phyloP scores from a whole-genome alignment of 2,113 vertebrate species.

The Strix uralensis region DNA sequence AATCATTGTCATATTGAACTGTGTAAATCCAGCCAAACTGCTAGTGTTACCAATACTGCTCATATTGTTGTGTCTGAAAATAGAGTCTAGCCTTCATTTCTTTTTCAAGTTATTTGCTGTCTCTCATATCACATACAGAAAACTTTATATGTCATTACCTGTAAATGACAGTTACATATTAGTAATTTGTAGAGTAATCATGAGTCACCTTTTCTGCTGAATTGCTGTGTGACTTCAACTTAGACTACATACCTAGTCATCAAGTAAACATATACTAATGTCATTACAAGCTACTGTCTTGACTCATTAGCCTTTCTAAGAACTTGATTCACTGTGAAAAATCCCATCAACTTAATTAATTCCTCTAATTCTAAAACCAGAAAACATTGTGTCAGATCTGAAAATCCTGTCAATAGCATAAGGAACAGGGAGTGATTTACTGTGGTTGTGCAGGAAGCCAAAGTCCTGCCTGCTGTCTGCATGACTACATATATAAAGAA shows the following conservation, averaged over 20 bases:
- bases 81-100: not conserved
- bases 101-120: not conserved
- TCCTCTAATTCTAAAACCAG: not conserved
- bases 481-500: not conserved
- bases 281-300: not conserved
- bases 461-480: not conserved
- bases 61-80: not conserved
- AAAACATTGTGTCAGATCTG: not conserved
- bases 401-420: not conserved
- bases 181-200: not conserved
- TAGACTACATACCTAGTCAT: not conserved
- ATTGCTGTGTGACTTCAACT: not conserved
- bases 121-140: not conserved
- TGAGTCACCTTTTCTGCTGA: not conserved
- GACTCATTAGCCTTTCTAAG: constrained; percentile 27
- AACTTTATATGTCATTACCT: not conserved
- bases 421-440: not conserved
- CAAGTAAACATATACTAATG: not conserved
- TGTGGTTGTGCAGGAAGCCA: not conserved
- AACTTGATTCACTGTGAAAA: not conserved
- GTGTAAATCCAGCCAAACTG: not conserved
- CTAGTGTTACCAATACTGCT: not conserved
- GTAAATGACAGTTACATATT: not conserved
- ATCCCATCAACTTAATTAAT: not conserved
- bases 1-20: not conserved